Evolutionary conservation across 2,888 invertebrate genomes (phyloP).

Genomic region (Amphiduros pacificus): DNA sequence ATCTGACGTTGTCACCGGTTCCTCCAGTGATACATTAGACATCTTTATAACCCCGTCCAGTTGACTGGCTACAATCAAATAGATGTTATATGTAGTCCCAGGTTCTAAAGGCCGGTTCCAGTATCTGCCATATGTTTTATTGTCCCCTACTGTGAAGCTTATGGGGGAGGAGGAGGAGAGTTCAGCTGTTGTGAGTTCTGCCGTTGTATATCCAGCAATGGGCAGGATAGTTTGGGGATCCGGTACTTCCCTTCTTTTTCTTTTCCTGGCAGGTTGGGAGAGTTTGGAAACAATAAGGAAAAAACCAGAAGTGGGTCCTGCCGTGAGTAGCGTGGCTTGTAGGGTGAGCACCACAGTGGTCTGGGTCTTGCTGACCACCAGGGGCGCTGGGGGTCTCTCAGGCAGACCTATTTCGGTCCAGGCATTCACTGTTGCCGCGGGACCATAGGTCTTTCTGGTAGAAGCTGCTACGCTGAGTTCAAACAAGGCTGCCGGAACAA

Average conservation of each 20-base stretch:
- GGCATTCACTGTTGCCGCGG: conserved; percentile 63
- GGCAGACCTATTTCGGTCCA: conserved; percentile 76
- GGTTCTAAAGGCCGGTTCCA: conserved; percentile 75
- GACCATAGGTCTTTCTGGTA: conserved; percentile 63
- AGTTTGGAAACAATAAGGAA: conserved; percentile 69
- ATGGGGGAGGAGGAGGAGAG: conserved; percentile 65
- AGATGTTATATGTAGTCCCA: conserved; percentile 68
- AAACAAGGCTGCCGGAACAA: conserved; percentile 77
- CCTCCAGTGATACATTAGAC: not conserved
- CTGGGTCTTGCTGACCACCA: conserved; percentile 67
- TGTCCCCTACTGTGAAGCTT: conserved; percentile 78
- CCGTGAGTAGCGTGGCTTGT: conserved; percentile 71
- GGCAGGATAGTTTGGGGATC: conserved; percentile 64
- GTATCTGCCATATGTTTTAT: conserved; percentile 72
- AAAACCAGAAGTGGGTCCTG: conserved; percentile 76
- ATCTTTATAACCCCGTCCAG: conserved; percentile 68
- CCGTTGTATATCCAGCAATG: conserved; percentile 67
- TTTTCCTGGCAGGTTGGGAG: not conserved
- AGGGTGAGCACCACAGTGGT: conserved; percentile 71
- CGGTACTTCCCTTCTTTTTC: not conserved
- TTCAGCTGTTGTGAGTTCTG: conserved; percentile 66
- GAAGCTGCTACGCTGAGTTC: conserved; percentile 42
- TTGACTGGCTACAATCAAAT: conserved; percentile 73
- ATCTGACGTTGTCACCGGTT: not conserved
- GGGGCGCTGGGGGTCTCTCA: conserved; percentile 69